Evolutionary conservation across 2,888 invertebrate species (phyloP).

Genomic region (Digitonthophagus gazella): DNA sequence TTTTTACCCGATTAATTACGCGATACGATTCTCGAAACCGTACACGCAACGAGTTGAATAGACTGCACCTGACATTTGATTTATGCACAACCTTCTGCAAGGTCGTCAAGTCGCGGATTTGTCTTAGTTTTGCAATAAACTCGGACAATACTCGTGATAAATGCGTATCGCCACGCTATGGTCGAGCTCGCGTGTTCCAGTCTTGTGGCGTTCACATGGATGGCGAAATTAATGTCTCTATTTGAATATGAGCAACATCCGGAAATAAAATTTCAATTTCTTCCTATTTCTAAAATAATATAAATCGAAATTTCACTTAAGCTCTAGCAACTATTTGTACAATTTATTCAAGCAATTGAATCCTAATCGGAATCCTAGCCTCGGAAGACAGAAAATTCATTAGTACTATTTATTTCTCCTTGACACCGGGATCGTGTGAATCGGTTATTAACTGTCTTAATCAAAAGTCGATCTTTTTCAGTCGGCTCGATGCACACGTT

Average conservation of each 20-base stretch:
- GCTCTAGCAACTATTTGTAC: neutral
- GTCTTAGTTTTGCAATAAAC: constrained; percentile 11
- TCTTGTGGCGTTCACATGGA: constrained; percentile 3
- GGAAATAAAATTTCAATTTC: neutral
- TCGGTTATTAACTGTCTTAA: constrained; percentile 12
- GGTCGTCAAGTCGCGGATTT: constrained; percentile 26
- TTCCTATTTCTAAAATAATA: neutral
- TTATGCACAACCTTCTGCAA: constrained; percentile 30
- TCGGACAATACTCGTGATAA: constrained; percentile 1
- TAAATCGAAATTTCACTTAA: neutral
- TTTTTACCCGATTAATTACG: neutral
- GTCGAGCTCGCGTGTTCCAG: neutral
- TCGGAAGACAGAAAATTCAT: constrained; percentile 5
- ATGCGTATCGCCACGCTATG: neutral
- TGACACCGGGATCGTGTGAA: constrained; percentile 13
- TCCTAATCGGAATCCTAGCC: neutral
- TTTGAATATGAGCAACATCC: constrained; percentile 1
- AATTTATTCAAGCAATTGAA: neutral
- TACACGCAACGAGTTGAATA: neutral
- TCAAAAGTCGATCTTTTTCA: constrained; percentile 14
- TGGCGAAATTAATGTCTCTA: neutral
- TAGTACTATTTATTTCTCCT: constrained; percentile 8
- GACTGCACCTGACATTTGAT: constrained; percentile 29
- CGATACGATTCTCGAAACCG: neutral
- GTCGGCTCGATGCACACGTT: neutral